Base-by-base conservation (phyloP, 2,888 invertebrate genomes). In the Ametastegia equiseti region DNA sequence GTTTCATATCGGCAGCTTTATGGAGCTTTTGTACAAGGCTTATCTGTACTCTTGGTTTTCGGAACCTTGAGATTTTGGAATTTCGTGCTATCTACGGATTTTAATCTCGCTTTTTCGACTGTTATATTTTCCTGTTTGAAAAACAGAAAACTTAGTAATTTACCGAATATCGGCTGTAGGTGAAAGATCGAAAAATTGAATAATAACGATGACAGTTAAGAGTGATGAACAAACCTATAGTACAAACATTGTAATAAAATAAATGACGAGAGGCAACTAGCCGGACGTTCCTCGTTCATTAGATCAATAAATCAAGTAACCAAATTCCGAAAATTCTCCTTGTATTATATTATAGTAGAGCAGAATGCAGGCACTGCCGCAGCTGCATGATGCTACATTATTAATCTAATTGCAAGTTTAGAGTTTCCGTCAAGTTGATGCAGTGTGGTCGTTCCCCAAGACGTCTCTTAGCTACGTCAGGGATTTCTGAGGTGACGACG, bases 401-500 rank as follows among this genome's bases (percentile, higher is more conserved):
- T 33, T n/a, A 39, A 71, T 71, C 42, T 71, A 47, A 71, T 71
- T 71, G 71, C 71, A 45, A 71, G 69, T 71, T 45, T 27, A 71
- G 45, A 19, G 69, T 71, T 45, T 71, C 71, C 47, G 71, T 71
- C 42, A 71, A 71, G 36, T 71, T 71, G 71, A 71, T 71, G 71
- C 47, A 45, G 23, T 47, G 71, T 47, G 45, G n/a, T 71, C 27
- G 42, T 71, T 71, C 47, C 42, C 27, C 15, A 71, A 71, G 71
- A 71, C 30, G 71, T 71, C 71, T 45, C 47, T 71, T 2, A 15
- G 23, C 45, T 19, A 47, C 30, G 30, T 71, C 36, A 75, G 30
- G 27, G 36, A 33, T n/a, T n/a, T 75, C 36, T 54, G 50, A 75
- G 54, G 75, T 75, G 75, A 75, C 75, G 75, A 75, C 75, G 54